Evolutionary conservation across 2,797 vertebrate genomes (phyloP), one percentile per base, ranked within the genome.

Genomic region (Myotis planiceps): DNA sequence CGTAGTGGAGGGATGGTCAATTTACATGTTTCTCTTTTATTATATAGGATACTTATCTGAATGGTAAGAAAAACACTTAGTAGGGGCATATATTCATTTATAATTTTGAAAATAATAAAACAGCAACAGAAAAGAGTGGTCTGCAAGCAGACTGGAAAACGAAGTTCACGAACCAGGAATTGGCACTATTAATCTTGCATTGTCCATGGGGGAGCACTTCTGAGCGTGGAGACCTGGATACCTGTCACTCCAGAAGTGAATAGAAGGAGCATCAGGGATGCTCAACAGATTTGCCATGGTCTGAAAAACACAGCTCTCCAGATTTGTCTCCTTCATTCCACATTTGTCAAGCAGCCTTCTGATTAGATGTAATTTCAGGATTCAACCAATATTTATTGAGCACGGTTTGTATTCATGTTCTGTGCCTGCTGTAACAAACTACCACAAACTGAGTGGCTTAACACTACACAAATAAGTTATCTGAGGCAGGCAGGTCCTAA

Each of bases 81-180:
- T 51, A 91, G 34, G 14, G 25, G 0, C 21, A 34, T n/a, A 68
- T 53, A 82, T 88, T 51, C 60, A 47, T 53, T 91, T 34, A 93
- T 63, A 80, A 92, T 90, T 94, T 76, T 93, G 69, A 63, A 92
- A 83, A 51, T 19, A 49, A n/a, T 53, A 92, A 76, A 83, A 84
- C 39, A 42, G 3, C 60, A 78, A 4, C 53, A 78, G 32, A 68
- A 78, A 53, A 55, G 55, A 69, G 4, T 78, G 37, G 16, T 80
- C 79, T 55, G 5, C 19, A 71, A 39, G 69, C 29, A 65, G 66
- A 29, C 7, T 15, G 55, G 29, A 19, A 90, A 60, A 66, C n/a
- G 3, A 47, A 13, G 29, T 75, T 68, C 12, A 2, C 14, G 76
- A 47, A 32, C 3, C 27, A 78, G 76, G 29, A 53, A 60, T 5